These are phyloP conservation scores for Eidolon helvum DNA, from an alignment of 2,113 vertebrate genomes.

Conservation along the genomic window DNA sequence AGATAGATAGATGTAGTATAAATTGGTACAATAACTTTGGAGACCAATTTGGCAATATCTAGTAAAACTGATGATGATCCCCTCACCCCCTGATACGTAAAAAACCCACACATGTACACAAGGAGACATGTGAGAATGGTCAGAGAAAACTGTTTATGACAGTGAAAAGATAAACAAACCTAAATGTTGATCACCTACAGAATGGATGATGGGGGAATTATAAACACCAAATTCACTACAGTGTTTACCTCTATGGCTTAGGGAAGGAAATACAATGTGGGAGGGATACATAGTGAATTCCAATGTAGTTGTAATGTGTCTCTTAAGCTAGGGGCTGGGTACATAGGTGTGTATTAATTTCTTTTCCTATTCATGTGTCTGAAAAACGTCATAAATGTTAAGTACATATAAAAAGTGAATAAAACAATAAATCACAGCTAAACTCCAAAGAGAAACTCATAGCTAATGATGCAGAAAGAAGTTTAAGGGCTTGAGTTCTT, in stretches of 20 bases:
- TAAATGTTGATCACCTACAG: background rate
- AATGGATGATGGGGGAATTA: background rate
- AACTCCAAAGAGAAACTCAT: background rate
- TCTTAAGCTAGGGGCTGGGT: background rate
- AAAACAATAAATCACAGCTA: background rate
- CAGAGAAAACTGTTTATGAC: background rate
- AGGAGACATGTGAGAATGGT: background rate
- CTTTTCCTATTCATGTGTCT: background rate
- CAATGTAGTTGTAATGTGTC: background rate
- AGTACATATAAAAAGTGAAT: background rate
- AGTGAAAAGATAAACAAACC: background rate
- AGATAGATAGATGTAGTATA: background rate
- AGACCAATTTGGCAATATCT: background rate
- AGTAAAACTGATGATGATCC: background rate
- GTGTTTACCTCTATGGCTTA: background rate
- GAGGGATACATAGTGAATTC: background rate
- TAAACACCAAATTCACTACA: background rate
- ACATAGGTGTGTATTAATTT: background rate
- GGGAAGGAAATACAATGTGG: background rate
- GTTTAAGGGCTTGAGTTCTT: background rate
- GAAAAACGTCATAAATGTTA: constrained; percentile 6
- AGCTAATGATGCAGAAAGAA: background rate
- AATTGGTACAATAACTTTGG: background rate
- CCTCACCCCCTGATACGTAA: background rate
- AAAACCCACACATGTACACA: background rate